Base-by-base conservation (phyloP, 2,888 invertebrate species). In the Melieria crassipennis region DNA sequence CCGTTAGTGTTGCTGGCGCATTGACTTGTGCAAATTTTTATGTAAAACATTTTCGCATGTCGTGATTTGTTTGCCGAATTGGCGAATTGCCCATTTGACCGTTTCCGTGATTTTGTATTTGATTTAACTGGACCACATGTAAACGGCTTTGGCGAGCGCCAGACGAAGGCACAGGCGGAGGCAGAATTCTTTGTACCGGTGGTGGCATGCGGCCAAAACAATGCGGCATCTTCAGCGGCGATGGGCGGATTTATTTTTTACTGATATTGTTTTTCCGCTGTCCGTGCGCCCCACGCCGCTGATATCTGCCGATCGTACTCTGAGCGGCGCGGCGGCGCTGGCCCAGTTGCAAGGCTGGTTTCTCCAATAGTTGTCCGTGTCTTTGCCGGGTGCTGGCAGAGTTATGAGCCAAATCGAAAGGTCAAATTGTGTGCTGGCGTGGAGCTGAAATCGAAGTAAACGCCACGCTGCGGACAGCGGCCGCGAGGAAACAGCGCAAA, bases 191-290 rank as follows among this genome's bases (percentile, higher is more conserved):
- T 61, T 13, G 57, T 13, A 5, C 10, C 30, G 13, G 58, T 6
- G n/a, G 10, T 30, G 4, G 58, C 10, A 13, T 13, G 16, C 4
- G 13, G 13, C n/a, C 7, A 57, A 57, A 57, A 13, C n/a, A 58
- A 58, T 75, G 72, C 72, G 72, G 77, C 77, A 77, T 77, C 75
- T 77, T 77, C 75, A 76, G 79, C 79, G 81, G 82, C 82, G 81
- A 82, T 83, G 83, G 83, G 83, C 83, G 83, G 82, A 81, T 83
- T 83, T 82, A 79, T 83, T 83, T 30, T 82, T 82, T 83, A 82
- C 83, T 83, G 83, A 83, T 83, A 83, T 83, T 83, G 82, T 83
- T 82, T 52, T 11, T 7, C 13, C 13, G 52, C 5, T 52, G 7
- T 11, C 13, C 3, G 30, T 30, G 30, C 30, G 30, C 30, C 30